These are phyloP conservation scores for Zosterops borbonicus DNA, from an alignment of 2,113 vertebrate species.

Conservation along the genomic window DNA sequence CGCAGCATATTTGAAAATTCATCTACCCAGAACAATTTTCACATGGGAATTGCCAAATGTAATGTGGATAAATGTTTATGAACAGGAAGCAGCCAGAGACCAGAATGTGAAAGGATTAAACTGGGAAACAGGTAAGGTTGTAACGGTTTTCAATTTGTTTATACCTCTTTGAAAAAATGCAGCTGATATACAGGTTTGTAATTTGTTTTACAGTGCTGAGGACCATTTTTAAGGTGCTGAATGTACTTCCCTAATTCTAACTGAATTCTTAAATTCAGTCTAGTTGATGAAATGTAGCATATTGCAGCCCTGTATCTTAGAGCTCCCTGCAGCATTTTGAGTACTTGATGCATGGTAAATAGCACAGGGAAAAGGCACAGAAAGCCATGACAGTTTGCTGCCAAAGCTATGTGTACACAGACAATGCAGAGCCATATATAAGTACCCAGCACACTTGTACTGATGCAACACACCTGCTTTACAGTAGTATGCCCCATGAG, in stretches of 20 bases:
- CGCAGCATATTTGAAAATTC: constrained; percentile 14
- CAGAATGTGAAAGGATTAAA: background rate
- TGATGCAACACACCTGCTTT: background rate
- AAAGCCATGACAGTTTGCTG: background rate
- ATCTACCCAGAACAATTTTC: constrained; percentile 20
- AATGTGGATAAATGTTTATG: background rate
- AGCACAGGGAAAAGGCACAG: background rate
- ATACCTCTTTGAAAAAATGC: background rate
- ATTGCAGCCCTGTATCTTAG: background rate
- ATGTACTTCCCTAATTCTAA: background rate
- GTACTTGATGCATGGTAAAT: background rate
- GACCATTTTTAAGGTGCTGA: background rate
- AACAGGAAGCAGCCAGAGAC: background rate
- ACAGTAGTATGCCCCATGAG: background rate
- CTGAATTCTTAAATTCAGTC: background rate
- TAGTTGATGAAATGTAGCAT: background rate
- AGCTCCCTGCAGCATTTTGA: background rate
- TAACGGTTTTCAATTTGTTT: background rate
- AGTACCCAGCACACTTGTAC: background rate
- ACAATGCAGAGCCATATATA: background rate
- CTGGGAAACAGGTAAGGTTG: background rate
- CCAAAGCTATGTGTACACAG: background rate
- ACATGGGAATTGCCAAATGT: background rate
- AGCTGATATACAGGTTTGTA: background rate
- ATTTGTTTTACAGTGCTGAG: background rate